These are phyloP conservation scores for Drosophila baimaii DNA, from an alignment of 1,140 invertebrate genomes.

Conservation along the genomic window DNA sequence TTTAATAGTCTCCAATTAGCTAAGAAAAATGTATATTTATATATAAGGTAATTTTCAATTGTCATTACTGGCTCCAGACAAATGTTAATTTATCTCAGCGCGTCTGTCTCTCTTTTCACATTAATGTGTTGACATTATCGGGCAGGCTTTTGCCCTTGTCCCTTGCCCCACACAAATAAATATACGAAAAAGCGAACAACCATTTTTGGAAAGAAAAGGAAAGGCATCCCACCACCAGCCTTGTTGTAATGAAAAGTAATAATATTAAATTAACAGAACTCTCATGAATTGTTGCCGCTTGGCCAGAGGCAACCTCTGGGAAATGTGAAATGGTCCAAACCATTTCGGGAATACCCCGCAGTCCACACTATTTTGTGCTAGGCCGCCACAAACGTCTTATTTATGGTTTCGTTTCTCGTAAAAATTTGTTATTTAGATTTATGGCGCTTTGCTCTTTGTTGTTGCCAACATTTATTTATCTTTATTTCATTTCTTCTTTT, in stretches of 20 bases:
- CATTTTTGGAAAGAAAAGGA: slow-evolving; percentile 21
- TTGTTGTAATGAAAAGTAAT: slow-evolving; percentile 80
- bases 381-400: slow-evolving; percentile 74
- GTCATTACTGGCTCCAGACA: slow-evolving; percentile 37
- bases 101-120: slow-evolving; percentile 24
- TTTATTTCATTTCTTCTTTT: slow-evolving; percentile 50
- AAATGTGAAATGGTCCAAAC: slow-evolving; percentile 33
- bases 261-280: slow-evolving; percentile 83
- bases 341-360: slow-evolving; percentile 19
- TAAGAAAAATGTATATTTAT: slow-evolving; percentile 3
- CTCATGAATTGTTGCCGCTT: slow-evolving; percentile 70
- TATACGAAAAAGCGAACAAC: slow-evolving; percentile 40
- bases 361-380: slow-evolving; percentile 55
- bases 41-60: slow-evolving; percentile 45
- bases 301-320: slow-evolving; percentile 34
- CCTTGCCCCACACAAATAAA: slow-evolving; percentile 33
- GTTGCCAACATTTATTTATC: slow-evolving; percentile 81
- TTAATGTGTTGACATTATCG: slow-evolving; percentile 44
- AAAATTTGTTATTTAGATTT: slow-evolving; percentile 83
- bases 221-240: slow-evolving; percentile 9
- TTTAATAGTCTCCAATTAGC: slow-evolving; percentile 8
- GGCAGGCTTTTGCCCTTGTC: slow-evolving; percentile 18
- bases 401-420: slow-evolving; percentile 82
- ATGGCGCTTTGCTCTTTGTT: slow-evolving; percentile 81
- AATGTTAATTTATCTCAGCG: slow-evolving; percentile 42